Conservation (phyloP, 2,888 invertebrate genomes). For the Hermaeophaga mercurialis region DNA sequence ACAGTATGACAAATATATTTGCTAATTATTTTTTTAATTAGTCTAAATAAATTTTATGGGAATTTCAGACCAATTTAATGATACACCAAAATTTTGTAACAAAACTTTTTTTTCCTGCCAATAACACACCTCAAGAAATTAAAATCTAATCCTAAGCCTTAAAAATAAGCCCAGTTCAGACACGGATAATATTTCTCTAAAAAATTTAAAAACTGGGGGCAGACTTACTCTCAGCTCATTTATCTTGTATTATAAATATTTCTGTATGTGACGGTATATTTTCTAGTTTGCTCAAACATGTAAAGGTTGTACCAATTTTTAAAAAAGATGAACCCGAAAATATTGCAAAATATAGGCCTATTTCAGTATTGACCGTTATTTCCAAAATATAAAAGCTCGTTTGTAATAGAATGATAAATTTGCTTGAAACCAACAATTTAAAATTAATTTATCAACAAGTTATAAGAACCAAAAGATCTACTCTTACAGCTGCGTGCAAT, state of each 20-base stretch:
- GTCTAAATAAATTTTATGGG: not conserved
- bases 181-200: not conserved
- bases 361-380: not conserved
- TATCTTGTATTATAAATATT: not conserved
- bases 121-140: not conserved
- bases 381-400: not conserved
- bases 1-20: not conserved
- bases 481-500: constrained; percentile 6
- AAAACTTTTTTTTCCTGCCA: not conserved
- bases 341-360: not conserved
- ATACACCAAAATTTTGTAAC: not conserved
- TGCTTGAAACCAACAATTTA: not conserved
- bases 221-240: not conserved
- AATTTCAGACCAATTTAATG: not conserved
- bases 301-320: not conserved
- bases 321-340: not conserved
- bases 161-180: not conserved
- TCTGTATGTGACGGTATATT: not conserved
- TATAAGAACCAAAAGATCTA: constrained; percentile 1
- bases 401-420: constrained; percentile 2
- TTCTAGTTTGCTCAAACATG: not conserved
- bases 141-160: not conserved
- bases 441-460: not conserved
- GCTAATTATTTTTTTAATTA: not conserved
- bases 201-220: not conserved